Conservation (phyloP, 2,888 invertebrate genomes). For the Drosophila mimetica region DNA sequence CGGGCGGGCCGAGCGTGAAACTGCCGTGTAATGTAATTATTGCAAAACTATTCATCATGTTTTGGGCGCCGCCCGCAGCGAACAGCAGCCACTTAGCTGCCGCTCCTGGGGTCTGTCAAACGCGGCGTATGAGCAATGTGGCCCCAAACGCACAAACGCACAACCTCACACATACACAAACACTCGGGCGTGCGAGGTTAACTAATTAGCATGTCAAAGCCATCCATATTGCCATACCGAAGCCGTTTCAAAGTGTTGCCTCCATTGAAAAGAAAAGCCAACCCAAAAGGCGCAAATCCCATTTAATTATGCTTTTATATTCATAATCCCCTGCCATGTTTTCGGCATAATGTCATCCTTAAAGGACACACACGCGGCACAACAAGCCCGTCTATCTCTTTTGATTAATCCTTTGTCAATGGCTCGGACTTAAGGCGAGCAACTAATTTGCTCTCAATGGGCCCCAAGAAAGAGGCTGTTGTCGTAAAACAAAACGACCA, state of each 20-base stretch:
- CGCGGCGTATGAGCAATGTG: constrained; percentile 47
- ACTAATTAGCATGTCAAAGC: constrained; percentile 78
- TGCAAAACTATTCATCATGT: constrained; percentile 77
- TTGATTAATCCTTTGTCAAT: constrained; percentile 67
- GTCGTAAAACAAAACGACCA: constrained; percentile 54
- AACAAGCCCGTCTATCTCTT: constrained; percentile 47
- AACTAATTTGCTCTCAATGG: constrained; percentile 61
- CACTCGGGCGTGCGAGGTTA: constrained; percentile 54
- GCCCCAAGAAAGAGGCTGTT: constrained; percentile 34
- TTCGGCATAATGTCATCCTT: constrained; percentile 27
- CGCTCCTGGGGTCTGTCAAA: constrained; percentile 52
- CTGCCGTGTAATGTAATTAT: constrained; percentile 78
- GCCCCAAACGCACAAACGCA: constrained; percentile 13
- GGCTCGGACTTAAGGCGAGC: constrained; percentile 46
- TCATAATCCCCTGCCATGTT: constrained; percentile 63
- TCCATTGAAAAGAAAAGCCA: constrained; percentile 22
- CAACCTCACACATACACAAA: neutral
- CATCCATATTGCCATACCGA: constrained; percentile 62
- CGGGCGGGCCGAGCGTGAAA: constrained; percentile 55
- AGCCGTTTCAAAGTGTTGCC: constrained; percentile 22
- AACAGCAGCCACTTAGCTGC: constrained; percentile 56
- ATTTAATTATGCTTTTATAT: constrained; percentile 67
- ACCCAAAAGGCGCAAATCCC: constrained; percentile 63
- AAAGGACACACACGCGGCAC: constrained; percentile 10
- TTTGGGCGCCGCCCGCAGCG: constrained; percentile 55